Conservation (phyloP, 2,797 vertebrate genomes). For the Hypotaenidia okinawae region DNA sequence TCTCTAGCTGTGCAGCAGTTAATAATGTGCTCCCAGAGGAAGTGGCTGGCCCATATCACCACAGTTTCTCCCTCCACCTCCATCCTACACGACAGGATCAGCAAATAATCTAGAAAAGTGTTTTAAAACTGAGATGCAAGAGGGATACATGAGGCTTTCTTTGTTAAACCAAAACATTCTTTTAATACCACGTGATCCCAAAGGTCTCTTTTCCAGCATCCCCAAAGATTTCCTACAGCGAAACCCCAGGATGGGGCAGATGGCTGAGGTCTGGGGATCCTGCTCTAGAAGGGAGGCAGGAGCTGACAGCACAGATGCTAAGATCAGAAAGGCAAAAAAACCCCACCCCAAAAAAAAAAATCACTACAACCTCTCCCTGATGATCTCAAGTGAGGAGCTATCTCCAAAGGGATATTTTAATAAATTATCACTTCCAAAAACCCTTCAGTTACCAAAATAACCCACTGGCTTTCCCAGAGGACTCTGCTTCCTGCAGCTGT, state of each 20-base stretch:
- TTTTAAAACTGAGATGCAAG: not conserved
- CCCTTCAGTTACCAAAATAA: not conserved
- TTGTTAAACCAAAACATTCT: not conserved
- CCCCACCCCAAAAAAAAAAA: not conserved
- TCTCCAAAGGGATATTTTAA: not conserved
- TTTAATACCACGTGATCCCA: not conserved
- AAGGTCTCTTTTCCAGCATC: not conserved
- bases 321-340: not conserved
- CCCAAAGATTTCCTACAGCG: fast-evolving
- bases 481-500: not conserved
- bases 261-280: fast-evolving
- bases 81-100: not conserved
- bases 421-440: not conserved
- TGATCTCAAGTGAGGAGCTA: not conserved
- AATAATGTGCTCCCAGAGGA: fast-evolving
- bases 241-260: fast-evolving
- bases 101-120: not conserved
- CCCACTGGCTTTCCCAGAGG: not conserved
- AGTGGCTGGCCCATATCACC: fast-evolving
- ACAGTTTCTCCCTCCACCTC: not conserved
- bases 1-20: not conserved
- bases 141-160: fast-evolving
- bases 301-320: not conserved
- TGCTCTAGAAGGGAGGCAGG: fast-evolving
- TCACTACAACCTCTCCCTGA: not conserved